A percentile compares a stretch with the other conserved stretches of the same genome.
Conservation (phyloP, 2,113 vertebrate species). For the Terrapene triunguis region DNA sequence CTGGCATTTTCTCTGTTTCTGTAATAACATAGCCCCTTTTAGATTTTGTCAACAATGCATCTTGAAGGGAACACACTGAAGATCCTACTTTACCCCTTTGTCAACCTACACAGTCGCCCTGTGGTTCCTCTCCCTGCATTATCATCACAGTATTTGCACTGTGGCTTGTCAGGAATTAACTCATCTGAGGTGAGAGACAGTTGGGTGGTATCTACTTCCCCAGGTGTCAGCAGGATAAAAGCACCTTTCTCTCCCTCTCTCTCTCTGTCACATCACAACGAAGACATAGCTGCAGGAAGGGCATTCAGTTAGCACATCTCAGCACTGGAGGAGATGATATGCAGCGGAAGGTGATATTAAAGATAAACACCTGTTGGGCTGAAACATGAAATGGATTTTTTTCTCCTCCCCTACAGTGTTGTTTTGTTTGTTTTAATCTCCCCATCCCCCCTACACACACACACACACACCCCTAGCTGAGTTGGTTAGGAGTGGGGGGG, state of each 20-base stretch:
- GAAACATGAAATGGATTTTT: not conserved
- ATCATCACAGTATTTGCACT: not conserved
- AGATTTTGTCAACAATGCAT: too few species aligned
- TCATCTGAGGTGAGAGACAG: not conserved
- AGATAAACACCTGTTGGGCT: constrained; percentile 20
- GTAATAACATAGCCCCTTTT: constrained; percentile 40
- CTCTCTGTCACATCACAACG: not conserved
- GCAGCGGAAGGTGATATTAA: not conserved
- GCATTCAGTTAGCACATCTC: not conserved
- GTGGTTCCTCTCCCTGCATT: not conserved
- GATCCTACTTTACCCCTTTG: not conserved
- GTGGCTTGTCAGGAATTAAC: not conserved
- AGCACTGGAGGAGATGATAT: not conserved
- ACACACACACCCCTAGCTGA: too few species aligned
- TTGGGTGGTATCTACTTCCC: not conserved
- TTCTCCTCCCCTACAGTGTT: not conserved
- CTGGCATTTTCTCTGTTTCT: constrained; percentile 50
- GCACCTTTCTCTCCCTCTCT: not conserved
- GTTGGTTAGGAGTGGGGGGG: too few species aligned
- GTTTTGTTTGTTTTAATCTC: not conserved
- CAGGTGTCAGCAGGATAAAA: not conserved
- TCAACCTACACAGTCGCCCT: not conserved
- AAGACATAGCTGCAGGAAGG: not conserved
- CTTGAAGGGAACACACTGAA: not conserved
- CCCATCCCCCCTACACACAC: rapidly evolving